Evolutionary conservation across 2,113 vertebrate species (phyloP), one percentile per base, ranked within the genome.

Genomic region (Scophthalmus maximus): DNA sequence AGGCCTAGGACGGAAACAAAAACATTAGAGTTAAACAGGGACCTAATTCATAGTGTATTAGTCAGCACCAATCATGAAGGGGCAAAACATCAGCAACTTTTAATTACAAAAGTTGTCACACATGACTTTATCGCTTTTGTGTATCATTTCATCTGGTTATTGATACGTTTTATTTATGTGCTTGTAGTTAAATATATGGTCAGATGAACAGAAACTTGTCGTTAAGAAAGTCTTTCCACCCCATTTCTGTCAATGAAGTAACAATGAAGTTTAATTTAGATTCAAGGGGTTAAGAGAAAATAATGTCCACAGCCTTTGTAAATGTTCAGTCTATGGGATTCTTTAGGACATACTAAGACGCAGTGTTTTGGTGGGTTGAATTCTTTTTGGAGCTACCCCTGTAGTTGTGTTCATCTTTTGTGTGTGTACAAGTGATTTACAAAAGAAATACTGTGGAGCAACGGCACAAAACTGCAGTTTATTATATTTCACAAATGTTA

Each of bases 1-100:
- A 71, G 70, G 75, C 67, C 65, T 47, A 68, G 11, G 60, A 47
- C 29, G 14, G 57, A 53, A 44, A 59, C 53, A 15, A 40, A 40
- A 40, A 15, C 36, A 40, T 40, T 15, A 40, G 1, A 62, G 49
- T 14, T 27, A 65, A 42, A 51, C 11, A 18, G 25, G 17, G 40
- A 40, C 5, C 29, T 14, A 12, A 58, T 38, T 52, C 44, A 22
- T 26, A 7, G 32, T 14, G 9, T 11, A 46, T 7, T 46, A 32
- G 10, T 42, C n/a, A 55, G 8, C 10, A 76, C n/a, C n/a, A 78
- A 59, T 59, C 38, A 46, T 36, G 25, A 56, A 9, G 11, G 32
- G 6, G 25, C 4, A 25, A 20, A 63, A 23, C 14, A 65, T 49
- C 40, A 3, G 18, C 27, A 76, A 7, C 51, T 51, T 68, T 40